These are phyloP conservation scores for Nannoperca australis DNA, from an alignment of 2,797 vertebrate species.

Conservation along the genomic window DNA sequence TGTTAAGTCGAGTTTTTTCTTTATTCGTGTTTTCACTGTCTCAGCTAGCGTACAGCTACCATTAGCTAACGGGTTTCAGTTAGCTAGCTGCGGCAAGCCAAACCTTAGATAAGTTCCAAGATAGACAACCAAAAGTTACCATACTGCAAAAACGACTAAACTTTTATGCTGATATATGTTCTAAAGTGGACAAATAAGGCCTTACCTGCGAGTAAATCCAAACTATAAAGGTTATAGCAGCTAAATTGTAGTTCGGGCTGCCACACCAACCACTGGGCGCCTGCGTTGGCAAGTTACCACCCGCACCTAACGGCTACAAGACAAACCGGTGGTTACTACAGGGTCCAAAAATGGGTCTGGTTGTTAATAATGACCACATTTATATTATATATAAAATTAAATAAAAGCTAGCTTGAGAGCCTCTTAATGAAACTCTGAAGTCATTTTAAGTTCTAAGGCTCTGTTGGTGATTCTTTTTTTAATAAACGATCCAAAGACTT, in stretches of 20 bases:
- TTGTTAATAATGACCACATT: not conserved
- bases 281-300: too few relatives aligned
- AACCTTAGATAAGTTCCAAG: not conserved
- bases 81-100: not conserved
- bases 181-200: accelerated
- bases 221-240: not conserved
- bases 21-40: not conserved
- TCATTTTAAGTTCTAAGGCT: not conserved
- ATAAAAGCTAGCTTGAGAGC: too few relatives aligned
- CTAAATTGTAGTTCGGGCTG: not conserved
- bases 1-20: not conserved
- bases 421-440: not conserved
- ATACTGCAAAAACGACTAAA: not conserved
- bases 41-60: not conserved
- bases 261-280: accelerated
- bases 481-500: not conserved
- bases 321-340: not conserved
- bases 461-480: not conserved
- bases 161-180: not conserved
- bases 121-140: not conserved
- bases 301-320: too few relatives aligned
- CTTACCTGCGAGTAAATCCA: not conserved
- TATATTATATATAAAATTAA: too few relatives aligned
- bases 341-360: not conserved
- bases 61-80: not conserved